phyloP scores from a whole-genome alignment of 37 sponge, comb jelly and placozoan genomes.

The Ephydatia muelleri region DNA sequence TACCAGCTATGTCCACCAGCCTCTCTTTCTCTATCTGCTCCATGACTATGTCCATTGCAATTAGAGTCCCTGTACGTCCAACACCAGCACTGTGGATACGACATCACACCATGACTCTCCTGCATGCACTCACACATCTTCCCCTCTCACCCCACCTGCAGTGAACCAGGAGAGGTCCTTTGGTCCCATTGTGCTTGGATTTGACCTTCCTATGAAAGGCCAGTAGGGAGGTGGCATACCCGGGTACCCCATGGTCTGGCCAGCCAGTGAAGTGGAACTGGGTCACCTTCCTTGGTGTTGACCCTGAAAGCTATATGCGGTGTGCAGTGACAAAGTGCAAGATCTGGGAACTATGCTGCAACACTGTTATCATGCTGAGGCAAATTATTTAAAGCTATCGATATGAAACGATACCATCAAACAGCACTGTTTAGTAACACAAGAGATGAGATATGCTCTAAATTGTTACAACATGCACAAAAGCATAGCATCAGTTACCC shows the following conservation, averaged over 20 bases:
- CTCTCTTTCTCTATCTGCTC: conserved; percentile 55
- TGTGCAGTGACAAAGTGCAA: not conserved
- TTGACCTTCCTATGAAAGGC: conserved; percentile 55
- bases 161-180: conserved; percentile 62
- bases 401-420: no score
- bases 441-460: no score
- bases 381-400: no score
- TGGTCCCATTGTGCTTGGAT: conserved; percentile 15
- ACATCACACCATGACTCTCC: not conserved
- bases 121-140: not conserved
- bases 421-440: no score
- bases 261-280: conserved; percentile 84
- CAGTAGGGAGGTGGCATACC: conserved; percentile 64
- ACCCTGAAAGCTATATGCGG: not conserved
- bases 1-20: conserved; percentile 49
- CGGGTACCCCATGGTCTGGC: conserved; percentile 89
- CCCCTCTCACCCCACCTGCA: conserved; percentile 63
- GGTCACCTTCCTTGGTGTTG: conserved; percentile 28
- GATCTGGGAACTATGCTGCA: no score
- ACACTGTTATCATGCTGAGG: no score
- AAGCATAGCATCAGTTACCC: not conserved
- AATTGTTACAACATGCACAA: not conserved
- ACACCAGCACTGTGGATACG: conserved; percentile 74
- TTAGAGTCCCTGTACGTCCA: conserved; percentile 77
- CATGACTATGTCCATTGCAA: conserved; percentile 62